phyloP scores from a whole-genome alignment of 2,888 invertebrate species.

The Pachymerium ferrugineum region DNA sequence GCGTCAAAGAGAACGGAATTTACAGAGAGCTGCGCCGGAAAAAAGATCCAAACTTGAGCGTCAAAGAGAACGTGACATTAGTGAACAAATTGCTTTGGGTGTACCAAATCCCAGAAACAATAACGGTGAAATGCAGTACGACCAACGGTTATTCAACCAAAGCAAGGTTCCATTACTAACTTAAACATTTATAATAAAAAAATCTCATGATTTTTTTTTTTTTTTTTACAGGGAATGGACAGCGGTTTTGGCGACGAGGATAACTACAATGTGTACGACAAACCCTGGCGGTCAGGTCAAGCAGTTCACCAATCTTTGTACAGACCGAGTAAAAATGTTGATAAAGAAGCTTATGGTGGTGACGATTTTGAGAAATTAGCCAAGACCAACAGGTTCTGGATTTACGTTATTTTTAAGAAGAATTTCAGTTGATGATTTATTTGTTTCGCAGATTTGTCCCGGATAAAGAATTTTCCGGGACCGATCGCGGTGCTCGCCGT shows the following conservation, averaged over 20 bases:
- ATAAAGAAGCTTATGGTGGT: conserved; percentile 76
- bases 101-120: conserved; percentile 72
- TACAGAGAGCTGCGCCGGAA: conserved; percentile 89
- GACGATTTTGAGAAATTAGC: conserved; percentile 77
- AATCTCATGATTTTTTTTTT: not conserved
- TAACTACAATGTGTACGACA: conserved; percentile 95
- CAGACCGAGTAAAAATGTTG: conserved; percentile 76
- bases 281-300: conserved; percentile 90
- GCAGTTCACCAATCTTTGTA: conserved; percentile 83
- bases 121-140: conserved; percentile 79
- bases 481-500: conserved; percentile 66
- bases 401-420: no score
- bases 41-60: conserved; percentile 77
- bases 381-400: conserved; percentile 42
- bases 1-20: conserved; percentile 83
- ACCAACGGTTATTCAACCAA: conserved; percentile 92
- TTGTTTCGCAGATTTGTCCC: conserved; percentile 74
- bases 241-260: conserved; percentile 96
- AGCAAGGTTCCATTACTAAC: conserved; percentile 55
- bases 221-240: conserved; percentile 62
- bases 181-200: no score
- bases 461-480: conserved; percentile 93
- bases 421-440: not conserved
- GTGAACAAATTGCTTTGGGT: conserved; percentile 96
- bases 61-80: conserved; percentile 92